Percentiles rank a stretch among this genome's conserved stretches.
Evolutionary conservation across 1,140 invertebrate species (phyloP).

Genomic region (Drosophila funebris): DNA sequence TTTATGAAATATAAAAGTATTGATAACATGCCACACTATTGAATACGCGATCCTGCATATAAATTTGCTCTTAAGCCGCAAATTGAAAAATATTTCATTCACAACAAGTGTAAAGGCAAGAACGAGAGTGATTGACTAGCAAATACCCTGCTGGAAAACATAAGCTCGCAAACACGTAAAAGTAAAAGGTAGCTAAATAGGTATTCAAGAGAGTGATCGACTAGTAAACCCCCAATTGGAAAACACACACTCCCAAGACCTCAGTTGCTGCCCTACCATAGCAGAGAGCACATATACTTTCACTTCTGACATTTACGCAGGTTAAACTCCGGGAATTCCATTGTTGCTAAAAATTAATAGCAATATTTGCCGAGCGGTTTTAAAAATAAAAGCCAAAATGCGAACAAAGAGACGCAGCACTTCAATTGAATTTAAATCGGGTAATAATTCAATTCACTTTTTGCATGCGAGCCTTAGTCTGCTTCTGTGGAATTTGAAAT

Average conservation of each 20-base stretch:
- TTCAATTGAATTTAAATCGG: conserved; percentile 71
- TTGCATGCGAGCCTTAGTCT: not conserved
- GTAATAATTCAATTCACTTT: conserved; percentile 57
- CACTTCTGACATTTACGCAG: not conserved
- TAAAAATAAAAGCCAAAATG: conserved; percentile 39
- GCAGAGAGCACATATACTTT: not conserved
- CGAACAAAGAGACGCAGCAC: conserved; percentile 17
- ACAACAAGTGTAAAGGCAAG: not conserved
- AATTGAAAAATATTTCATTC: conserved; percentile 39
- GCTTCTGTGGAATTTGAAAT: conserved; percentile 39
- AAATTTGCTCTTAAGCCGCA: conserved; percentile 65
- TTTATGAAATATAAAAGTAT: conserved; percentile 53
- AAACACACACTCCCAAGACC: not conserved
- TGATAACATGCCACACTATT: conserved; percentile 2
- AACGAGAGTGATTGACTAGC: not conserved
- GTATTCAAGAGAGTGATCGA: not conserved
- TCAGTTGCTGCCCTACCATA: no score
- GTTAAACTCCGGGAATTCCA: not conserved
- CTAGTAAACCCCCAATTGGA: not conserved
- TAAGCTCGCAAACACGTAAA: not conserved
- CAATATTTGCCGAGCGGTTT: conserved; percentile 58
- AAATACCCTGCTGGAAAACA: not conserved
- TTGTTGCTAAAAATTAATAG: conserved; percentile 73
- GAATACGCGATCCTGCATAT: conserved; percentile 21
- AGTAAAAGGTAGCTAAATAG: not conserved